These are phyloP conservation scores for Hydractinia echinata DNA, from an alignment of 30 jellyfish, hydroid and myxozoan species.

Conservation along the genomic window DNA sequence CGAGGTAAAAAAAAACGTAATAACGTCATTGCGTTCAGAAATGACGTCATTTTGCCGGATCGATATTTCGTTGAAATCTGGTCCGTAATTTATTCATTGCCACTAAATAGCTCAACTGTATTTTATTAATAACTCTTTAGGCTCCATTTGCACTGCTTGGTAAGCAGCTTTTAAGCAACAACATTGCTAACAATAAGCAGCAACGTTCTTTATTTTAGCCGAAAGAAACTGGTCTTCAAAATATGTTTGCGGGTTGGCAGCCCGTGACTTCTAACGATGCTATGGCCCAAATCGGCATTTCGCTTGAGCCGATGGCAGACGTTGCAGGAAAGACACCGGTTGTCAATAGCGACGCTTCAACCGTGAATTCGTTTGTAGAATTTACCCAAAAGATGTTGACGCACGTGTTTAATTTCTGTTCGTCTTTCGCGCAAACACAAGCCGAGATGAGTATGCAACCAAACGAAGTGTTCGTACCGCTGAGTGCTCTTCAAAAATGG, in stretches of 20 bases:
- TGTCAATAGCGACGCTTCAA: conserved; percentile 55
- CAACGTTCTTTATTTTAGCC: conserved; percentile 9
- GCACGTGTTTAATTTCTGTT: conserved; percentile 59
- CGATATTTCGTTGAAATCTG: no score
- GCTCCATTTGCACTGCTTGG: no score
- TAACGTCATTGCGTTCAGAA: no score
- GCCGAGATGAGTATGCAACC: conserved; percentile 64
- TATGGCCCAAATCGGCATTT: conserved; percentile 76
- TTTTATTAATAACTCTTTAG: no score
- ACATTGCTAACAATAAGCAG: background rate
- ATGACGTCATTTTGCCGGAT: no score
- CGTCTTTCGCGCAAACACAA: conserved; percentile 85
- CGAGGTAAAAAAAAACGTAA: no score
- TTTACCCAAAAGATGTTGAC: conserved; percentile 84
- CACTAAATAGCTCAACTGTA: no score
- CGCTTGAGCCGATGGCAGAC: conserved; percentile 60
- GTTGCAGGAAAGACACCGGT: conserved; percentile 72
- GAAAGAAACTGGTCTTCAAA: conserved; percentile 21
- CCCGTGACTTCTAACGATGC: conserved; percentile 47
- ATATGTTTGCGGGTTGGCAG: conserved; percentile 20
- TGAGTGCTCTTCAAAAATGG: conserved; percentile 76
- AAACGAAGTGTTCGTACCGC: conserved; percentile 67
- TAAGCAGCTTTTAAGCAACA: no score
- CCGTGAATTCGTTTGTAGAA: conserved; percentile 60
- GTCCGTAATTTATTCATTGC: no score